Percentiles rank a stretch among this genome's conserved stretches.
phyloP scores from a whole-genome alignment of 2,888 invertebrate species.

The Deilephila elpenor region DNA sequence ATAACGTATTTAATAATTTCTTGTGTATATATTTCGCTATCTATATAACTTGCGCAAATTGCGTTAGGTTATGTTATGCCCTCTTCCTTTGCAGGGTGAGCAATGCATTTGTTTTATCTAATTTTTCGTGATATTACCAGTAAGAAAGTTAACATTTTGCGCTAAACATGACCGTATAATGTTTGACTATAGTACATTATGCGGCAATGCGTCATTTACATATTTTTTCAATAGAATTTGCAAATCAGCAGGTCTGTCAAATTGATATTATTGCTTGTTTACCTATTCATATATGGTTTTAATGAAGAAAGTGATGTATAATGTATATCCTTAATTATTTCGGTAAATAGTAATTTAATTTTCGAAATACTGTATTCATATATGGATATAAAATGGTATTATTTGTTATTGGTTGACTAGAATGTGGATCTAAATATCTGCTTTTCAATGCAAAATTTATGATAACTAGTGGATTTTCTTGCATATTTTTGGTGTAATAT shows the following conservation, averaged over 20 bases:
- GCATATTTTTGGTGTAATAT: not conserved
- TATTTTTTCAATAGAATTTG: conserved; percentile 28
- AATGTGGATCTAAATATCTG: not conserved
- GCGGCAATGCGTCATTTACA: conserved; percentile 30
- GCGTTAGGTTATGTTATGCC: conserved; percentile 72
- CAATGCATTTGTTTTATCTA: conserved; percentile 60
- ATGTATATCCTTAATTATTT: not conserved
- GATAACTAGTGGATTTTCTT: not conserved
- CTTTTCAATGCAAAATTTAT: not conserved
- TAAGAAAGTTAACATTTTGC: not conserved
- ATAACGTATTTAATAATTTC: not conserved
- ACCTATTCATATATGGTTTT: conserved; percentile 3
- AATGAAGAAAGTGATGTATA: not conserved
- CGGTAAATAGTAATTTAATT: not conserved
- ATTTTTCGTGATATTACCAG: conserved; percentile 30
- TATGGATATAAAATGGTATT: not conserved
- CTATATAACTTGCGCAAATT: conserved; percentile 18
- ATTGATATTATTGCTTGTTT: conserved; percentile 15
- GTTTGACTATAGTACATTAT: conserved; percentile 8
- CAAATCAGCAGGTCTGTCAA: conserved; percentile 21
- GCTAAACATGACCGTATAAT: not conserved
- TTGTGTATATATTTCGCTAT: conserved; percentile 5
- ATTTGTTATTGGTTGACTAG: not conserved
- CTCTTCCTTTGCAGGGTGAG: conserved; percentile 63
- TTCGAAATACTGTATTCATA: not conserved